Evolutionary conservation across 2,888 invertebrate genomes (phyloP), one percentile per base, ranked within the genome.

Genomic region (Caenorhabditis japonica): DNA sequence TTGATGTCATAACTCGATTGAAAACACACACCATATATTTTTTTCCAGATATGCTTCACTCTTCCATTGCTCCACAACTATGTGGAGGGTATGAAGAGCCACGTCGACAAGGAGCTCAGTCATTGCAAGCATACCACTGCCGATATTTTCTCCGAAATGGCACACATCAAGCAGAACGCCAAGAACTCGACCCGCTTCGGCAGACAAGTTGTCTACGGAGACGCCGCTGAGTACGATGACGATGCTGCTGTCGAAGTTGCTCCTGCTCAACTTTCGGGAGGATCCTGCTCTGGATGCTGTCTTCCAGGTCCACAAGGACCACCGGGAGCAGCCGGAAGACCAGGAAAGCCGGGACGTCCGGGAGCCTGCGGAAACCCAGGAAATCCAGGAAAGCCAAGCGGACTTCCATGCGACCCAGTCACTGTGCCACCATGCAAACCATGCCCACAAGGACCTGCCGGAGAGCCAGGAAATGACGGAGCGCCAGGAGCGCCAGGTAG

Each of bases 351-450:
- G 49, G 77, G 77, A 75, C 33, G 55, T 10, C 75, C 77, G 34
- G 77, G 77, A 75, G 77, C 69, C 13, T 64, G 64, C 46, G 77
- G 77, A 70, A 49, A 69, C 21, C 73, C 64, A 17, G 77, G 77
- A 59, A 70, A 59, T 38, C 78, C 75, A 47, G 82, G 83, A 58
- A 80, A 77, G 61, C 78, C 80, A 23, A 74, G 75, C n/a, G 64
- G 58, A 17, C 60, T 71, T n/a, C 84, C 84, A 15, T 84, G 82
- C 64, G 82, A 84, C 33, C 81, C 81, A 38, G 75, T 75, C 46
- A 84, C 84, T 44, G 78, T 82, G 34, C 80, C 80, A 49, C 76
- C 76, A 59, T 77, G 81, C 72, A 75, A 75, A 47, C 83, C 81
- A 39, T 83, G 81, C 77, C 79, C 80, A 56, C 76, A 59, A 59